Evolutionary conservation across 1,140 invertebrate species (phyloP), one percentile per base, ranked within the genome.

Genomic region (Saccostrea cuccullata): DNA sequence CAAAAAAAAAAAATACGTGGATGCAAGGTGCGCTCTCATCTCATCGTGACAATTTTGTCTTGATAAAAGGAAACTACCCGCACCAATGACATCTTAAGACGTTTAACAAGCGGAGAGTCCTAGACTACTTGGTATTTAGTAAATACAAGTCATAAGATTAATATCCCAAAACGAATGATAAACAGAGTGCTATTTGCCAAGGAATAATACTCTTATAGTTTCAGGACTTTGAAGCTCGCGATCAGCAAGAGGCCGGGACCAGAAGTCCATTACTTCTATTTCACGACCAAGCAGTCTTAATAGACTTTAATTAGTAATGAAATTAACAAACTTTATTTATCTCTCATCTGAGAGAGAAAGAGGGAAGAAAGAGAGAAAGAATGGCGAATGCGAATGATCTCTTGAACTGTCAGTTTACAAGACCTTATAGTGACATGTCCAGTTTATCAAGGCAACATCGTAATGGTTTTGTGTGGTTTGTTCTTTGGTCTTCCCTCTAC

Each of bases 281-380:
- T 77, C 70, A 26, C 26, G 26, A 77, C 70, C 70, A 77, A 77
- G 70, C 70, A 15, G 23, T 77, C 23, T 77, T 77, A 77, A 77
- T 77, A 77, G 70, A 17, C 30, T 77, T 77, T 77, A 77, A 77
- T 77, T 77, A 30, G 70, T 30, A 77, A 15, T 36, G 70, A 77
- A 77, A 77, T 77, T 77, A 77, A 77, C 70, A 77, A 77, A 77
- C 23, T 26, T 26, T 77, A 30, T 77, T 77, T 15, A 77, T 30
- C 23, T 26, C 30, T 30, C 26, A 9, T 5, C 17, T n/a, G 8
- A 70, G 64, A 30, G 26, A 73, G 67, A 83, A 36, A 83, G 82
- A 83, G 82, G 47, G 40, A 40, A 84, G 82, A 83, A 40, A 84
- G 82, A 84, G 40, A 84, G 82, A 84, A 47, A 84, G 82, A 84